Percentiles rank a stretch among this genome's conserved stretches.
Evolutionary conservation across 2,113 vertebrate species (phyloP).

Genomic region (Pongo pygmaeus): DNA sequence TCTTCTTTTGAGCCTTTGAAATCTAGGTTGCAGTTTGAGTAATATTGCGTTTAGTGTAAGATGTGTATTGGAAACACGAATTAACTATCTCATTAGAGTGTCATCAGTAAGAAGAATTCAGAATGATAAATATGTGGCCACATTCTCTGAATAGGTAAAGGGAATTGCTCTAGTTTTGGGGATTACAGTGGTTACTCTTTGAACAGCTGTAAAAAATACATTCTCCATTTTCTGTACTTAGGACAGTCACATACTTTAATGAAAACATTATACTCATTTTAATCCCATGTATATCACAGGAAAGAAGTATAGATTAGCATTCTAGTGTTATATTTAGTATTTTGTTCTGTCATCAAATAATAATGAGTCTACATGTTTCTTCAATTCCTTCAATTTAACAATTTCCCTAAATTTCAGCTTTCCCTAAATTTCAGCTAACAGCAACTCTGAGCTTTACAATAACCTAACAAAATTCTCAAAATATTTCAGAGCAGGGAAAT

Average conservation of each 20-base stretch:
- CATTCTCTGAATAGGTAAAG: neutral
- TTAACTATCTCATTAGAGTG: neutral
- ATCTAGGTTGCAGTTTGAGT: neutral
- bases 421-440: neutral
- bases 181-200: neutral
- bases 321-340: neutral
- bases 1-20: neutral
- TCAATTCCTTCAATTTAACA: neutral
- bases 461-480: neutral
- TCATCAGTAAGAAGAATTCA: neutral
- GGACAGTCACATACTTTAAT: neutral
- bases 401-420: neutral
- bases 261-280: neutral
- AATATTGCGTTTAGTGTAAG: neutral
- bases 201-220: neutral
- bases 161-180: neutral
- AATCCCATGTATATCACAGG: neutral
- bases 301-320: neutral
- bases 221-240: neutral
- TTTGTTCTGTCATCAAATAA: neutral
- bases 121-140: constrained; percentile 10
- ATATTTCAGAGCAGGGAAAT: neutral
- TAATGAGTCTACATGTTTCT: neutral
- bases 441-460: neutral
- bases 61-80: neutral